Evolutionary conservation across 2,797 vertebrate species (phyloP), one percentile per base, ranked within the genome.

Genomic region (Phrynocephalus guinanensis): DNA sequence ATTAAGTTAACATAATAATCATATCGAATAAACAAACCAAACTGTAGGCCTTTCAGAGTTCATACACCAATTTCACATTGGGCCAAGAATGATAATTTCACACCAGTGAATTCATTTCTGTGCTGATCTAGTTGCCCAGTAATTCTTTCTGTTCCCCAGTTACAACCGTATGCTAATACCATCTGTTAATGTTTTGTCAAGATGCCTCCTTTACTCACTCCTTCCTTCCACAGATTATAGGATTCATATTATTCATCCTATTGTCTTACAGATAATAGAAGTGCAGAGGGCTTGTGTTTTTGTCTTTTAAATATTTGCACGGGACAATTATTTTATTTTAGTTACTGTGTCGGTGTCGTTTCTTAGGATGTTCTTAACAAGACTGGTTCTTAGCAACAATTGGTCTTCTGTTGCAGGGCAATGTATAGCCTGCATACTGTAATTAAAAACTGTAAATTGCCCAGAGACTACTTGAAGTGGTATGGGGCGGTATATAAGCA

Each of bases 101-200:
- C 88, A 89, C 91, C 24, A 80, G 88, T 85, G 79, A 75, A 70
- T 82, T 84, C 33, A 6, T 91, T 82, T 87, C 89, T 1, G 0
- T 6, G 72, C 93, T 91, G 94, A 93, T 94, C 94, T 92, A 93
- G 89, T 91, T 94, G 91, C 93, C 87, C 90, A 93, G 90, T 85
- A 89, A 86, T 94, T 92, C 82, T 0, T 81, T 38, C 89, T 86
- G 70, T 95, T 94, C 91, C 94, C 94, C 90, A 90, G 91, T 93
- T 95, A 87, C 91, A 87, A 78, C 93, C 95, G 94, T 95, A 95
- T 95, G 94, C 93, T 94, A 89, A 92, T 94, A 91, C 94, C 94
- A 95, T 89, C 95, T 95, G 94, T 87, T 93, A 79, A 84, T 87
- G 87, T 48, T 28, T 30, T 91, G 90, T 86, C 89, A 88, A 88